phyloP scores from a whole-genome alignment of 1,140 invertebrate genomes.

The Musca vetustissima region DNA sequence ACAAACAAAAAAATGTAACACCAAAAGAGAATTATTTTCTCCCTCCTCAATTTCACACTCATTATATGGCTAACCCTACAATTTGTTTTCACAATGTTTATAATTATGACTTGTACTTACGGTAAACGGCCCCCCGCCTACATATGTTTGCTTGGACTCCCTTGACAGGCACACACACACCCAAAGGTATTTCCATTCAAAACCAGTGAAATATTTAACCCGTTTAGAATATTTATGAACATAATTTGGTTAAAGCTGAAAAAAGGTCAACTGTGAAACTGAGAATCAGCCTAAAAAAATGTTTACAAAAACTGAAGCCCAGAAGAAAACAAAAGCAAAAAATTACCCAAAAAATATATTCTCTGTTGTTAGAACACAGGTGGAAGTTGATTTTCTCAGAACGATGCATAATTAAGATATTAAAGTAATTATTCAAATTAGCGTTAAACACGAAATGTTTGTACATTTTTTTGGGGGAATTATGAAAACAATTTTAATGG shows the following conservation, averaged over 20 bases:
- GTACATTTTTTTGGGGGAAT: too few species aligned
- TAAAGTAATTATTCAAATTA: conserved; percentile 22
- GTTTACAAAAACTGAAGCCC: neutral
- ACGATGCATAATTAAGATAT: conserved; percentile 24
- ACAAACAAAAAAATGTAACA: too few species aligned
- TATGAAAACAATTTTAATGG: too few species aligned
- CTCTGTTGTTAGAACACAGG: neutral
- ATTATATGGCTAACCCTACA: too few species aligned
- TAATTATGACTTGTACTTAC: neutral
- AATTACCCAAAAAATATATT: neutral
- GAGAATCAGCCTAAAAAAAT: neutral
- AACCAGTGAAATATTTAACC: conserved; percentile 4
- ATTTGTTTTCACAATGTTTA: too few species aligned
- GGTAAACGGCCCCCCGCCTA: neutral
- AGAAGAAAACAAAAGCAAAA: neutral
- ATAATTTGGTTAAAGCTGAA: conserved; percentile 14
- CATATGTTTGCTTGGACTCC: neutral
- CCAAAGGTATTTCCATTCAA: neutral
- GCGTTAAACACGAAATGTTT: neutral
- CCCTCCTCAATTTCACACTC: too few species aligned
- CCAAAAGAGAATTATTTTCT: too few species aligned
- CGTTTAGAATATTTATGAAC: conserved; percentile 17
- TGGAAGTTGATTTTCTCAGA: neutral
- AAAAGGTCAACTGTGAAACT: neutral
- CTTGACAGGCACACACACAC: too few species aligned